Evolutionary conservation across 2,888 invertebrate genomes (phyloP).

Genomic region (Ectobius pallidus): DNA sequence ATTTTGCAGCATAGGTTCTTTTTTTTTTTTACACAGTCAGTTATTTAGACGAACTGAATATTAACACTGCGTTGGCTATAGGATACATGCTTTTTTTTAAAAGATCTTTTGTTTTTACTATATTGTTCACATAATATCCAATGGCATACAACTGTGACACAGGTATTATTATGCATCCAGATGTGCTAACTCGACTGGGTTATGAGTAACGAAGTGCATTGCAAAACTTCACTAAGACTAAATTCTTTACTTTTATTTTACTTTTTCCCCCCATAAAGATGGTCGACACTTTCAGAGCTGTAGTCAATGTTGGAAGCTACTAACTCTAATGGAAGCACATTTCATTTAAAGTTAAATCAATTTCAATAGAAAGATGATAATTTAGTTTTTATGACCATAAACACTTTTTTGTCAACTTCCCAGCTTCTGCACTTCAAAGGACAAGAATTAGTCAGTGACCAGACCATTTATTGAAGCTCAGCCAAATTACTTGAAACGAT

Average conservation of each 20-base stretch:
- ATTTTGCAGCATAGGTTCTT: conserved; percentile 31
- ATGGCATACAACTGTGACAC: conserved; percentile 31
- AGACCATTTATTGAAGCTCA: neutral
- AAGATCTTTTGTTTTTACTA: conserved; percentile 3
- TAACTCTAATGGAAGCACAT: conserved; percentile 44
- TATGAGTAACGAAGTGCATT: conserved; percentile 6
- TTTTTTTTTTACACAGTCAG: neutral
- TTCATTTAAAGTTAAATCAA: conserved; percentile 34
- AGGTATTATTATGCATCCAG: conserved; percentile 14
- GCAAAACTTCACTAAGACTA: conserved; percentile 21
- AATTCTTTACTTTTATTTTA: neutral
- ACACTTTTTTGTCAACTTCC: neutral
- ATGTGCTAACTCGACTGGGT: conserved; percentile 28
- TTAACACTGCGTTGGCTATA: conserved; percentile 31
- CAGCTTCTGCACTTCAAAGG: neutral
- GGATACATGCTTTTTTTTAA: conserved; percentile 31
- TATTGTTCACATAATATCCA: conserved; percentile 25
- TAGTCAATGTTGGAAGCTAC: conserved; percentile 35
- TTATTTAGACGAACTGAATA: conserved; percentile 22
- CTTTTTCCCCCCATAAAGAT: neutral
- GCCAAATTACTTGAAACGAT: conserved; percentile 20
- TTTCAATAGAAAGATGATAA: too few species aligned
- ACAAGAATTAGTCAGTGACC: neutral
- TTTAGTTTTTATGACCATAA: too few species aligned
- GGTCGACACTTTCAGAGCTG: conserved; percentile 25